Evolutionary conservation across 1,140 invertebrate genomes (phyloP).

Genomic region (Habropoda laboriosa): DNA sequence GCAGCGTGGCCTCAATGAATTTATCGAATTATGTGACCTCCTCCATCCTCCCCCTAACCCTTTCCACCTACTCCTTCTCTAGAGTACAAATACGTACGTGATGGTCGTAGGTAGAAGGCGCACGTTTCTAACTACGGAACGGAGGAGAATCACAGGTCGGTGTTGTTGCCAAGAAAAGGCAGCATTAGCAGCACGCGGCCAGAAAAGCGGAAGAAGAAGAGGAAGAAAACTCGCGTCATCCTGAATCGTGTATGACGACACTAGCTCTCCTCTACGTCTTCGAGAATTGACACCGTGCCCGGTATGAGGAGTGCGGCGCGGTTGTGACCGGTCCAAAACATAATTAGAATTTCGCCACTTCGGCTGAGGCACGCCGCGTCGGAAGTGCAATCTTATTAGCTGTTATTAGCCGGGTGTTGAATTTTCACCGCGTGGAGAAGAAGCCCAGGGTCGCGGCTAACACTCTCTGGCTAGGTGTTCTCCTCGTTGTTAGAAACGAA

Average conservation of each 20-base stretch:
- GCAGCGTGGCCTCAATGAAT: conserved; percentile 54
- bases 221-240: conserved; percentile 29
- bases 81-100: not conserved
- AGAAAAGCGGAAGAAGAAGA: not conserved
- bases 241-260: conserved; percentile 50
- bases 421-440: not conserved
- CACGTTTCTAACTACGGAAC: not conserved
- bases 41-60: not conserved
- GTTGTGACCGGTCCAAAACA: conserved; percentile 58
- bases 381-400: conserved; percentile 28
- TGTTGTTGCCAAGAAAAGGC: not conserved
- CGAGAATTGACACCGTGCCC: conserved; percentile 45
- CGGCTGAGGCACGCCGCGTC: not conserved
- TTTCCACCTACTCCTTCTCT: not conserved
- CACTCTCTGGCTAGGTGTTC: not conserved
- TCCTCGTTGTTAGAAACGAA: no score
- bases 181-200: conserved; percentile 1
- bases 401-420: conserved; percentile 2
- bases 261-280: not conserved
- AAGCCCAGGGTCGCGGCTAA: conserved; percentile 4
- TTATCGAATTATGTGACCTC: conserved; percentile 57
- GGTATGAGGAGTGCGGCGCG: conserved; percentile 42
- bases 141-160: not conserved
- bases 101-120: not conserved
- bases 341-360: conserved; percentile 59